Conservation (phyloP, 2,113 vertebrate genomes). For the Hippocampus abdominalis region DNA sequence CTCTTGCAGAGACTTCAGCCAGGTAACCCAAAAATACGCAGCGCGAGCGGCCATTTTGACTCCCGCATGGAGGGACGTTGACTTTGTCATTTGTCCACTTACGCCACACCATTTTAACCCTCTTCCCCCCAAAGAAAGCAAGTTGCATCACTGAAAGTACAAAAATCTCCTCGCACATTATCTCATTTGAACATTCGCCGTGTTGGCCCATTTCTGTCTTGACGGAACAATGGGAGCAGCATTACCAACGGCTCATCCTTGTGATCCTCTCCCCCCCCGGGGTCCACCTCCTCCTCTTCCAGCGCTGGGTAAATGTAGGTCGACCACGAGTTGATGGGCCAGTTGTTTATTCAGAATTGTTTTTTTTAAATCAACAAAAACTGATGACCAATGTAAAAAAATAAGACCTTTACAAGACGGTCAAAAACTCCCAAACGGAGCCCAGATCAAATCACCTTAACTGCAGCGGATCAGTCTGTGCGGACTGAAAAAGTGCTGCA, state of each 20-base stretch:
- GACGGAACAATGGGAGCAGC: slow-evolving; percentile 59
- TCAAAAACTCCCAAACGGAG: no score
- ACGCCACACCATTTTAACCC: background rate
- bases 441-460: no score
- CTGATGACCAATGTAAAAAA: background rate
- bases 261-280: slow-evolving; percentile 61
- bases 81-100: no score
- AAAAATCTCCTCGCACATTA: slow-evolving; percentile 43
- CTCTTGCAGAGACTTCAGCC: no score
- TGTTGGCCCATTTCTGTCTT: slow-evolving; percentile 50
- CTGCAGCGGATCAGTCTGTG: background rate
- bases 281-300: slow-evolving; percentile 47
- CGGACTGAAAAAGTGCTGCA: slow-evolving; percentile 9
- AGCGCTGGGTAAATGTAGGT: slow-evolving; percentile 62
- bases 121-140: background rate
- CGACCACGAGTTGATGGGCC: slow-evolving; percentile 40
- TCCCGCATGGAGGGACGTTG: no score
- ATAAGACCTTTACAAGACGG: no score
- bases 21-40: no score
- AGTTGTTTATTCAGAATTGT: slow-evolving; percentile 43
- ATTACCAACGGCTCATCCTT: slow-evolving; percentile 69
- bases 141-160: background rate
- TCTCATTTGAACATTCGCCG: slow-evolving; percentile 58
- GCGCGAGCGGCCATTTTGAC: no score
- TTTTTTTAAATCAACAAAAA: slow-evolving; percentile 23